phyloP scores from a whole-genome alignment of 2,113 vertebrate species.

The Bufo gargarizans region DNA sequence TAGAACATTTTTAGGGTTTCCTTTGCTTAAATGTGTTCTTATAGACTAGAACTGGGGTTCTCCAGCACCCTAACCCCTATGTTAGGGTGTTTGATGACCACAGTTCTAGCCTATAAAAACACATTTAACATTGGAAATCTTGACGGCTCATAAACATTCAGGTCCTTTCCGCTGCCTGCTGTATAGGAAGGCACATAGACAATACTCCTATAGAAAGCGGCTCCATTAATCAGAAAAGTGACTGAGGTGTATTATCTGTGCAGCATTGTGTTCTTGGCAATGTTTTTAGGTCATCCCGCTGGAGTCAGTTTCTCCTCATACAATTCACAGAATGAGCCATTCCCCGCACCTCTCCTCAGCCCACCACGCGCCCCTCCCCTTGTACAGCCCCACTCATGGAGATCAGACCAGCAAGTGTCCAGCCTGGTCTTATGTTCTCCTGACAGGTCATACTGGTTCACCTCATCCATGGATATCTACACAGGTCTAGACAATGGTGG shows the following conservation, averaged over 20 bases:
- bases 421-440: neutral
- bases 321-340: slow-evolving; percentile 36
- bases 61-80: too few relatives aligned
- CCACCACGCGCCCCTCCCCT: slow-evolving; percentile 49
- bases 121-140: neutral
- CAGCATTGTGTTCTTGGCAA: slow-evolving; percentile 2
- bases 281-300: slow-evolving; percentile 31
- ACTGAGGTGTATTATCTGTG: slow-evolving; percentile 6
- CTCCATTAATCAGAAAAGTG: slow-evolving; percentile 8
- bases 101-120: neutral
- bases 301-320: neutral
- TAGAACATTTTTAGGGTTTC: neutral
- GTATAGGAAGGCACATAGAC: neutral
- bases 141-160: neutral
- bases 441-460: neutral
- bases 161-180: neutral
- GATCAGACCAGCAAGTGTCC: slow-evolving; percentile 16
- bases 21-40: neutral
- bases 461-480: too few relatives aligned
- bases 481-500: neutral
- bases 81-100: neutral
- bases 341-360: slow-evolving; percentile 51
- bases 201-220: neutral
- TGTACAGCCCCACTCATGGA: slow-evolving; percentile 25
- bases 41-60: too few relatives aligned